Base-by-base conservation (phyloP, 30 jellyfish, hydroid and myxozoan species). In the Aurelia sp. region DNA sequence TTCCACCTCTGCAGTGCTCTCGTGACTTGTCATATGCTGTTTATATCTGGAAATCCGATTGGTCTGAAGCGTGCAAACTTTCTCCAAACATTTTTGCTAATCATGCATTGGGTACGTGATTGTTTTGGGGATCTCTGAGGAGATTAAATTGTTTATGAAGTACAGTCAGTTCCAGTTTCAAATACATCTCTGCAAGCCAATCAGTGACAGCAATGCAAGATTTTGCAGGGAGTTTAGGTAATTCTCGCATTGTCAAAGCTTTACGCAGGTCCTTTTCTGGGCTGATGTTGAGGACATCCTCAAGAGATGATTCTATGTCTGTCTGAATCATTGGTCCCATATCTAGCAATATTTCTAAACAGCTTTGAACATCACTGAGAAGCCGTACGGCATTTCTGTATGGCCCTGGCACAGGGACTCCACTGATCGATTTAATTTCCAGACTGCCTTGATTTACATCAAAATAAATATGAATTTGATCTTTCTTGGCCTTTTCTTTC, bases 341-440 rank as follows among this genome's bases (percentile, higher is more conserved):
- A 12, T 79, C 81, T 4, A 79, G 55, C 73, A 65, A n/a, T 64
- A 44, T 60, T 6, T 44, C 8, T 3, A 78, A 81, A 27, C 89
- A 79, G 17, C 20, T 33, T 17, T 64, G 66, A 52, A 79, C 33
- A 9, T 58, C 89, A 31, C 64, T 79, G 19, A 79, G 75, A n/a
- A 70, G 47, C 19, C 44, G 48, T 52, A 64, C 73, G 5, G 74
- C 89, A 41, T 65, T 81, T 13, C 61, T 27, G 59, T 50, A 62
- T n/a, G 81, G 80, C 62, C 65, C 48, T 8, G 89, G 89, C 5
- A 51, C 74, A 9, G 89, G 89, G 15, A 79, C 81, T 10, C 81
- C 89, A 20, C 81, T n/a, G 11, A 59, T 18, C 6, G 78, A 11
- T 13, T 13, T 20, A 17, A 44, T 20, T 9, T 30, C 44, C 50